phyloP scores from a whole-genome alignment of 2,888 invertebrate species.

The Anagyrus pseudococci region DNA sequence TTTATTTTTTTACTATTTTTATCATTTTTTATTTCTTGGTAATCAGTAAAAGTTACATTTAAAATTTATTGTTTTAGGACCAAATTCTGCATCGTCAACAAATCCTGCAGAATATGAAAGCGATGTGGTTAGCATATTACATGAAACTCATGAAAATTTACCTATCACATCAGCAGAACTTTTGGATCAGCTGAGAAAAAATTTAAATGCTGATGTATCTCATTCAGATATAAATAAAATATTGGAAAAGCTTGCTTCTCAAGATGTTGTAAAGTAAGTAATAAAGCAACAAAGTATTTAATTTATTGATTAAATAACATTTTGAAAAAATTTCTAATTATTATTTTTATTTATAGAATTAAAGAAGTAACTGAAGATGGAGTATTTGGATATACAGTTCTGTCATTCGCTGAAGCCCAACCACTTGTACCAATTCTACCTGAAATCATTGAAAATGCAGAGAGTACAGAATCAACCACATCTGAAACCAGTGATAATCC shows the following conservation, averaged over 20 bases:
- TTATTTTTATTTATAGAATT: conserved; percentile 46
- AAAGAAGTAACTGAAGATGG: conserved; percentile 59
- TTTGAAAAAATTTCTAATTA: background rate
- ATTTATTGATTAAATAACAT: background rate
- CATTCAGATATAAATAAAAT: conserved; percentile 74
- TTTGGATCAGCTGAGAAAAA: conserved; percentile 65
- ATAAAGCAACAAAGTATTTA: conserved; percentile 6
- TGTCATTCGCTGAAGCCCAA: conserved; percentile 52
- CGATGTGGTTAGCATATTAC: conserved; percentile 71
- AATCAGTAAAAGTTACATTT: too few species aligned
- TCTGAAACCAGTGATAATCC: conserved; percentile 51
- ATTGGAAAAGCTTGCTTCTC: conserved; percentile 79
- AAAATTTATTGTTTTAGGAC: conserved; percentile 32
- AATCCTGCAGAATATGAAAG: conserved; percentile 59
- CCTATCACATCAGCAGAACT: conserved; percentile 76
- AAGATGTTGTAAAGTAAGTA: conserved; percentile 70
- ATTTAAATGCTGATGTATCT: conserved; percentile 64
- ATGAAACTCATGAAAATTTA: conserved; percentile 73
- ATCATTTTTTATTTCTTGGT: background rate
- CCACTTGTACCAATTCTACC: conserved; percentile 44
- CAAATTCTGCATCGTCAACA: conserved; percentile 44
- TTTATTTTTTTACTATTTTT: background rate
- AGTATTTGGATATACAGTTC: conserved; percentile 56
- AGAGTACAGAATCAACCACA: conserved; percentile 49
- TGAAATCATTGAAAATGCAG: conserved; percentile 49